These are phyloP conservation scores for Calephelis nemesis DNA, from an alignment of 1,140 invertebrate species.

Conservation along the genomic window DNA sequence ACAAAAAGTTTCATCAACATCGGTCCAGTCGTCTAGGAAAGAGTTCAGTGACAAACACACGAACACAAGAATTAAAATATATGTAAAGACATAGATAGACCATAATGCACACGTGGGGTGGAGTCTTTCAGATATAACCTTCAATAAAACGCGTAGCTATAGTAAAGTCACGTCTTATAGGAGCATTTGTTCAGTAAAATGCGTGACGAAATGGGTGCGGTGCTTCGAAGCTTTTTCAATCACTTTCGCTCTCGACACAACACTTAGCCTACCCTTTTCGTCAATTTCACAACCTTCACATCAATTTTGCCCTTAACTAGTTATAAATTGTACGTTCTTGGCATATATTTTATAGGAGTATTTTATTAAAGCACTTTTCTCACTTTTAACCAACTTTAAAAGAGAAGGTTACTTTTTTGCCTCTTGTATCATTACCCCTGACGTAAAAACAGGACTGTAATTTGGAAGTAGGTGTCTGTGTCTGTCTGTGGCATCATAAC, in stretches of 20 bases:
- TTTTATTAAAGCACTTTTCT: constrained; percentile 7
- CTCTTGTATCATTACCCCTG: too few relatives aligned
- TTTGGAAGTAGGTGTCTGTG: too few relatives aligned
- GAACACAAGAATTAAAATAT: too few relatives aligned
- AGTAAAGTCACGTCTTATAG: constrained; percentile 62
- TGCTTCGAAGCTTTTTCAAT: constrained; percentile 58
- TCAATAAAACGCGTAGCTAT: constrained; percentile 70
- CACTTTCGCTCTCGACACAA: constrained; percentile 53
- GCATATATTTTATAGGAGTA: constrained; percentile 20
- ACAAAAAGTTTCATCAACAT: too few relatives aligned
- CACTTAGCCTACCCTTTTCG: constrained; percentile 74
- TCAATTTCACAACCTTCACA: constrained; percentile 72
- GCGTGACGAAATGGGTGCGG: constrained; percentile 68
- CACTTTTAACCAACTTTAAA: neutral
- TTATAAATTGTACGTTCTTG: constrained; percentile 39
- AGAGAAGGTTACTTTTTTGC: too few relatives aligned
- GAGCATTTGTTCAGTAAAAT: constrained; percentile 71
- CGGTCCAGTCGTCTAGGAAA: too few relatives aligned
- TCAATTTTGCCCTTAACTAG: constrained; percentile 61
- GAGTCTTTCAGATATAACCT: constrained; percentile 47
- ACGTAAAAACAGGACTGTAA: too few relatives aligned
- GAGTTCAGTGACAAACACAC: too few relatives aligned
- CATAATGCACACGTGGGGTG: neutral
- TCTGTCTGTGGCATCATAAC: too few relatives aligned
- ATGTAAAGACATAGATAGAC: too few relatives aligned